Base-by-base conservation (phyloP, 1,140 invertebrate species). In the Lepidotrigona ventralis region DNA sequence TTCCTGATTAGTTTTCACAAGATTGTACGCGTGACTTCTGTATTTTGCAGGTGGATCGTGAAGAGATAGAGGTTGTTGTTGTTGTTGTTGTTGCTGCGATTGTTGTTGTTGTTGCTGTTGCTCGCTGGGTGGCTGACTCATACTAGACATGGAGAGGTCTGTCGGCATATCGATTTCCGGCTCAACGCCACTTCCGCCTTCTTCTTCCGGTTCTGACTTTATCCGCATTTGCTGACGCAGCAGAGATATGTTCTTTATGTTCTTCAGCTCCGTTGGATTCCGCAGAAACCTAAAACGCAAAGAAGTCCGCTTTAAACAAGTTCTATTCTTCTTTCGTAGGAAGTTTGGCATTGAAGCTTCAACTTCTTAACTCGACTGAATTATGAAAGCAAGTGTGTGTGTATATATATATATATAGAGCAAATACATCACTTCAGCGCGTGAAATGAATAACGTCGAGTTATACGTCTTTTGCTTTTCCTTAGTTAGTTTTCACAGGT, bases 171-270 rank as follows among this genome's bases (percentile, higher is more conserved):
- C 95, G 87, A 95, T 94, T 90, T 96, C 95, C 73, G 92, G 92
- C 58, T 95, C 93, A 85, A 90, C 93, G 87, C 85, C 94, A 92
- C 78, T 94, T 90, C 90, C 81, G 56, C 76, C 81, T 79, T 95
- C 95, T 73, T 95, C 95, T 85, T 95, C 95, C 39, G 94, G 94
- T 86, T 96, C 95, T 80, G 95, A 95, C 89, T 96, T 96, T 81
- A 96, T 96, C 82, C 96, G 96, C 96, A 97, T 97, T 92, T 98
- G 97, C 93, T 98, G 97, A n/a, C 98, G 95, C 81, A 98, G 93
- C 79, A 98, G 93, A 6, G 97, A 98, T 86, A 98, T 98, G 92
- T 98, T 98, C 93, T 98, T 98, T 71, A 98, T 98, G 91, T 97
- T 98, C 91, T 98, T 98, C 85, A 98, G 93, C 94, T 98, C 98